phyloP scores from a whole-genome alignment of 2,113 vertebrate species.

The Myocastor coypus region DNA sequence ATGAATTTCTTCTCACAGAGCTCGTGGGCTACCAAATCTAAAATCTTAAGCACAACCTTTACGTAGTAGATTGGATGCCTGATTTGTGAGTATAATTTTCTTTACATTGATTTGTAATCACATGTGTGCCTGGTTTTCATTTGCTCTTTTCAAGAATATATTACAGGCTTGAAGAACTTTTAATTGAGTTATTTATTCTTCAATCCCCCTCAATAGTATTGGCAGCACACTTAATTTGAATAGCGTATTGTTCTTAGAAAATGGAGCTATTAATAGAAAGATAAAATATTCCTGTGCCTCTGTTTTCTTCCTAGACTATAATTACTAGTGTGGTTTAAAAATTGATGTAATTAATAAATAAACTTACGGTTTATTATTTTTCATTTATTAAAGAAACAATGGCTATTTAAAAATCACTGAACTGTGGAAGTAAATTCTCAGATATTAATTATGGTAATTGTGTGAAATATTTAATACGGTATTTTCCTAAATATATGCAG shows the following conservation, averaged over 20 bases:
- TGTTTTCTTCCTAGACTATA: neutral
- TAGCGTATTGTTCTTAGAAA: constrained; percentile 12
- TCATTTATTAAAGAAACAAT: neutral
- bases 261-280: neutral
- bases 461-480: neutral
- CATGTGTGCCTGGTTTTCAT: neutral
- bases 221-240: neutral
- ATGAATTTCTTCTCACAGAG: neutral
- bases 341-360: neutral
- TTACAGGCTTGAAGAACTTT: constrained; percentile 12
- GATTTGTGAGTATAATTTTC: constrained; percentile 25
- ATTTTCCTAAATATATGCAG: neutral
- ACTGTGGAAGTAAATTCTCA: neutral
- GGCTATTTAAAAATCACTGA: neutral
- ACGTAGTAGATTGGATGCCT: neutral
- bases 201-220: neutral
- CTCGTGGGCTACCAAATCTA: neutral
- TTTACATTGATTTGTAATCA: constrained; percentile 58
- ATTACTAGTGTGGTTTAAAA: neutral
- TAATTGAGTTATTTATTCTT: constrained; percentile 49
- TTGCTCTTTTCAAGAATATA: neutral
- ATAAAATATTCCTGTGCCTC: neutral
- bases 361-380: neutral
- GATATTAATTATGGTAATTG: neutral
- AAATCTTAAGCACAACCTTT: neutral